Conservation (phyloP, 2,113 vertebrate genomes). For the Lynx canadensis region DNA sequence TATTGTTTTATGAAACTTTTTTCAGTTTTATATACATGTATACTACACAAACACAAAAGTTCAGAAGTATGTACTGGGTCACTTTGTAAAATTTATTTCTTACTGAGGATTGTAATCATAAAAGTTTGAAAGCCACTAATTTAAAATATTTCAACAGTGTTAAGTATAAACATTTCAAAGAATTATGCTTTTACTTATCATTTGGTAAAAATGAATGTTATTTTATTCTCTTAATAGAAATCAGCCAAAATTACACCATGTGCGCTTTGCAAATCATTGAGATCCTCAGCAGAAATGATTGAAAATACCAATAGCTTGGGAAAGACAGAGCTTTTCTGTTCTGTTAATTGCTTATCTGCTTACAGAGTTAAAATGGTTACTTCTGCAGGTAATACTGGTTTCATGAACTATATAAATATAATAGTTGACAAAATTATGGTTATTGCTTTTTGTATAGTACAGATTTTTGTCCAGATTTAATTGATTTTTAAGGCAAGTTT, state of each 20-base stretch:
- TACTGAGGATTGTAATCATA: constrained; percentile 55
- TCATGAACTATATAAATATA: constrained; percentile 63
- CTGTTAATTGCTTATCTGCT: constrained; percentile 94
- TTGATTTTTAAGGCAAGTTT: constrained; percentile 55
- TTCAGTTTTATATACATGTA: neutral
- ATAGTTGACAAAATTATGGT: constrained; percentile 22
- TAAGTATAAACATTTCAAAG: constrained; percentile 64
- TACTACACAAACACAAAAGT: constrained; percentile 2
- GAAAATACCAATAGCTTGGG: constrained; percentile 90
- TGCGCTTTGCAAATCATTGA: constrained; percentile 91
- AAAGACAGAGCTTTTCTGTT: constrained; percentile 95
- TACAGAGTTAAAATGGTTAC: constrained; percentile 95
- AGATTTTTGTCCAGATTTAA: constrained; percentile 21
- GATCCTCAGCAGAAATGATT: constrained; percentile 91
- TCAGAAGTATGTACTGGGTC: neutral
- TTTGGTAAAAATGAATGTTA: constrained; percentile 62
- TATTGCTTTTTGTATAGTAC: constrained; percentile 58
- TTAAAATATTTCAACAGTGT: constrained; percentile 57
- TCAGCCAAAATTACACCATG: constrained; percentile 91
- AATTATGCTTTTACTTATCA: constrained; percentile 61
- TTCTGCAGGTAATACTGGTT: constrained; percentile 90
- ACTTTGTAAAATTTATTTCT: constrained; percentile 56
- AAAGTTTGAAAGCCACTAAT: constrained; percentile 52
- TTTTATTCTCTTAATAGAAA: constrained; percentile 89
- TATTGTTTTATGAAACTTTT: neutral